Base-by-base conservation (phyloP, 2,888 invertebrate species). In the Melitaea athalia region DNA sequence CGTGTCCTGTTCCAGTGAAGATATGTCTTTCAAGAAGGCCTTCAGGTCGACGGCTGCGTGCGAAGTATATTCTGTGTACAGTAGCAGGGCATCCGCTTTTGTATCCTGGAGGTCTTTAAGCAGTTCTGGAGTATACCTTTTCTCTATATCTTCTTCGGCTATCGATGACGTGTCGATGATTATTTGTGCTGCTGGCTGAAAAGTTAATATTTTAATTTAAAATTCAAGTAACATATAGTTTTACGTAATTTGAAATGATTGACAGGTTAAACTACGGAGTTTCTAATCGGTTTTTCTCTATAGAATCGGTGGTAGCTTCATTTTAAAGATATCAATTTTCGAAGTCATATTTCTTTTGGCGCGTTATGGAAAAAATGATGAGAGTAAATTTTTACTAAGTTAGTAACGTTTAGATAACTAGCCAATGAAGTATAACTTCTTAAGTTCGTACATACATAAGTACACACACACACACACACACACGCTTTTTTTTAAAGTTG, bases 31-130 rank as follows among this genome's bases (percentile, higher is more conserved):
- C 7, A 88, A 68, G 76, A 91, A 91, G 5, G 50, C 72, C 70
- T 83, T 85, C 71, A 90, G 75, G 14, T 89, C 87, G 0, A 72
- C 74, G 0, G 86, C 85, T 5, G 87, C 80, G 45, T 81, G 76
- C 0, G 84, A 81, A 0, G 87, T 79, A 76, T 81, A 90, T 78
- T 91, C 89, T 0, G 88, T 91, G 77, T 88, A 92, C 0, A 92
- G 82, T 0, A 86, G 80, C 4, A 89, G 70, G 0, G 86, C 86
- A 1, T 90, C 89, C 0, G 73, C 76, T 73, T 83, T 85, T 2
- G 82, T 80, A 0, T 74, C 63, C n/a, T 81, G 75, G 43, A 90
- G 76, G 38, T 89, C 82, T 1, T 78, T 69, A 0, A 77, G 67
- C 67, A 89, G 79, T 60, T 88, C 85, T 0, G 82, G 77, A 0